Percentiles rank a stretch among this genome's conserved stretches.
Conservation (phyloP, 1,140 invertebrate species). For the Zaprionus ghesquierei region DNA sequence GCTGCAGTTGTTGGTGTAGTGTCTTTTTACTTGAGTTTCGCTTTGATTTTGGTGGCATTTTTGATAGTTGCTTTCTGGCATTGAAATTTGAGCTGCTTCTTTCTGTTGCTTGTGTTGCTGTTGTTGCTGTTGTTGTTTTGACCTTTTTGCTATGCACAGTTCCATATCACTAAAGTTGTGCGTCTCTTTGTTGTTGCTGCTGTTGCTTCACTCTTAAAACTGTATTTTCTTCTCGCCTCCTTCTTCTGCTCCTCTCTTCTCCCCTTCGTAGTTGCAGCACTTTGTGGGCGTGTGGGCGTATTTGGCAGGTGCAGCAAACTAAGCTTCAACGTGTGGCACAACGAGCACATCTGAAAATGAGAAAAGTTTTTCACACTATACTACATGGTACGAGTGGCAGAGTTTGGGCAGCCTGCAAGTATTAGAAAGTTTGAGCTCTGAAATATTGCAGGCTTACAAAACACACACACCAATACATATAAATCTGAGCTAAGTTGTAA, state of each 20-base stretch:
- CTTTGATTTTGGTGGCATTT: conserved; percentile 78
- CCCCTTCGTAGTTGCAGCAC: conserved; percentile 23
- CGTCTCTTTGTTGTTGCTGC: neutral
- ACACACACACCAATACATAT: neutral
- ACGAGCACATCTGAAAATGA: conserved; percentile 65
- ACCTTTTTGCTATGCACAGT: conserved; percentile 72
- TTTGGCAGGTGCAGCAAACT: conserved; percentile 51
- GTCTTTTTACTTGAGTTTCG: conserved; percentile 56
- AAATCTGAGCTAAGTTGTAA: neutral
- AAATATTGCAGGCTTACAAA: neutral
- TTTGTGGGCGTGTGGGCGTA: conserved; percentile 57
- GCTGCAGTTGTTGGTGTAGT: conserved; percentile 22
- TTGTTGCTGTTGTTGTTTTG: conserved; percentile 54
- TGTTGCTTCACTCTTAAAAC: conserved; percentile 6
- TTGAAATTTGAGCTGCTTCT: conserved; percentile 67
- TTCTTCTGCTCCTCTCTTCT: conserved; percentile 7
- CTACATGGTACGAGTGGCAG: conserved; percentile 9
- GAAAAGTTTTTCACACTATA: conserved; percentile 54
- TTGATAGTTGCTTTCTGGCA: conserved; percentile 58
- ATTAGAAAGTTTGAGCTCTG: neutral
- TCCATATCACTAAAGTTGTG: conserved; percentile 73
- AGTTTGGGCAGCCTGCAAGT: neutral
- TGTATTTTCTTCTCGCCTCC: neutral
- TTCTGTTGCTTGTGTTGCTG: conserved; percentile 34
- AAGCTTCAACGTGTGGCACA: conserved; percentile 50